Percentiles rank a stretch among this genome's conserved stretches.
Evolutionary conservation across 2,113 vertebrate species (phyloP).

Genomic region (Falco punctatus): DNA sequence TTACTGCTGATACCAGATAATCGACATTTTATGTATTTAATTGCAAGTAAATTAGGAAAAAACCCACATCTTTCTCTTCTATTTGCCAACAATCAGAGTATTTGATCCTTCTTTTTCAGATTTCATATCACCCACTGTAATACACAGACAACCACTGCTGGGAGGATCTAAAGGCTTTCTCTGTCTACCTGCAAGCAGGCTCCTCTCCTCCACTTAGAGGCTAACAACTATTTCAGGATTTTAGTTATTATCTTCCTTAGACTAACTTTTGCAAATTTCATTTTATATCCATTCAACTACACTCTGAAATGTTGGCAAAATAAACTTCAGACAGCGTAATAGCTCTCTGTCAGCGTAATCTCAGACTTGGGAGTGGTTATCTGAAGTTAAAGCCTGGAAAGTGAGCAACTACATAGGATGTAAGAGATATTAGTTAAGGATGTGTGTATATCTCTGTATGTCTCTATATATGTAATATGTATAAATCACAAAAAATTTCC

Average conservation of each 20-base stretch:
- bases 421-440: background rate
- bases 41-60: background rate
- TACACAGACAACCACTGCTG: background rate
- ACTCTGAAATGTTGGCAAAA: background rate
- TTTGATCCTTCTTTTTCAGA: background rate
- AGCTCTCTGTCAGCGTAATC: background rate
- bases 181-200: background rate
- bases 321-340: background rate
- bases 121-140: background rate
- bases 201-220: background rate
- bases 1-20: background rate
- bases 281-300: background rate
- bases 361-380: background rate
- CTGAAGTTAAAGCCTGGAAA: background rate
- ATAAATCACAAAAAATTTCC: background rate
- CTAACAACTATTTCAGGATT: background rate
- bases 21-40: background rate
- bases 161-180: background rate
- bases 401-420: background rate
- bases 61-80: fast-evolving
- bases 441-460: background rate
- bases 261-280: background rate
- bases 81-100: background rate
- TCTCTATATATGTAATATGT: background rate
- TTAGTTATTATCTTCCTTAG: background rate